phyloP scores from a whole-genome alignment of 2,888 invertebrate genomes.

The Hedychridium roseum region DNA sequence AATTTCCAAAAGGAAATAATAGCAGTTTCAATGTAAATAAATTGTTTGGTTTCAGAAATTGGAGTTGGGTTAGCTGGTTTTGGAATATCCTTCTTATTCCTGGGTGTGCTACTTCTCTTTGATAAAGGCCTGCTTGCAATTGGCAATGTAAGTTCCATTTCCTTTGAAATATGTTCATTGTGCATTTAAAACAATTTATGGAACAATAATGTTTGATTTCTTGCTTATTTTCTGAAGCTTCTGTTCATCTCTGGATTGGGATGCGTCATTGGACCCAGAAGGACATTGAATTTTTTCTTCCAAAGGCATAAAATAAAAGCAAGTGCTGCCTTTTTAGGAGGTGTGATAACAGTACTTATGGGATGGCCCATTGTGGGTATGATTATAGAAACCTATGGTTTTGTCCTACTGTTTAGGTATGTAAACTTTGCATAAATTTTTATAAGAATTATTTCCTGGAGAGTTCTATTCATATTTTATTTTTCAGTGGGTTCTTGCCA shows the following conservation, averaged over 20 bases:
- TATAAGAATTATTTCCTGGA: constrained; percentile 18
- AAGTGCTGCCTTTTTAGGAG: constrained; percentile 88
- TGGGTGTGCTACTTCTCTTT: constrained; percentile 92
- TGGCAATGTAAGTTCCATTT: constrained; percentile 85
- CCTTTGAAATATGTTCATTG: neutral
- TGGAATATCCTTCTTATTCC: constrained; percentile 92
- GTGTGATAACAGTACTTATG: constrained; percentile 88
- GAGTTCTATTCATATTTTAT: constrained; percentile 18
- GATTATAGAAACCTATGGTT: constrained; percentile 96
- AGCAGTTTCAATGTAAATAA: no score
- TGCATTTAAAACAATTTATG: neutral
- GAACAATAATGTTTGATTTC: neutral
- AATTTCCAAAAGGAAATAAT: neutral
- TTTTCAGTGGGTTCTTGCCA: constrained; percentile 93
- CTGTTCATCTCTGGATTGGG: constrained; percentile 94
- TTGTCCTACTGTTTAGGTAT: constrained; percentile 84
- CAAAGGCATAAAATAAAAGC: constrained; percentile 95
- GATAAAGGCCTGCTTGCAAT: constrained; percentile 98
- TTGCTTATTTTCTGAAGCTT: constrained; percentile 72
- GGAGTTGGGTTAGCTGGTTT: constrained; percentile 97
- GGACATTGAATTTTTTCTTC: constrained; percentile 97
- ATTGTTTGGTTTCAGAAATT: constrained; percentile 91
- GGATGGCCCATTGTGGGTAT: constrained; percentile 98
- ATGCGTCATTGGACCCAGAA: constrained; percentile 94
- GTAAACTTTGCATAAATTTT: constrained; percentile 21